phyloP scores from a whole-genome alignment of 2,113 vertebrate genomes.

The Corvus cornix region DNA sequence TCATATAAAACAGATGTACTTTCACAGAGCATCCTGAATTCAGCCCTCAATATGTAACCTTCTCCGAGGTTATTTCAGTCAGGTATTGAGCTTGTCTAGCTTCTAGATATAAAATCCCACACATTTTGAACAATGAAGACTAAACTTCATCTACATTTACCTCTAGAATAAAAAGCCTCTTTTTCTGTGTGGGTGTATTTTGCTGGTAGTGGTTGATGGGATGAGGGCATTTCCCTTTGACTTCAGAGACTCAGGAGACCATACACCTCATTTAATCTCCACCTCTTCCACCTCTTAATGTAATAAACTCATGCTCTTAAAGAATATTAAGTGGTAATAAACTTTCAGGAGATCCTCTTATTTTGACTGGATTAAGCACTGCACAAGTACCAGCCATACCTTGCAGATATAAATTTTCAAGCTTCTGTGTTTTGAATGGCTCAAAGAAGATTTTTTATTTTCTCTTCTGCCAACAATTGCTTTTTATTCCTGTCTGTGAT shows the following conservation, averaged over 20 bases:
- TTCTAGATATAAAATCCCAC: constrained; percentile 52
- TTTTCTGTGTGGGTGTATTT: constrained; percentile 17
- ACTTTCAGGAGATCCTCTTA: constrained; percentile 2
- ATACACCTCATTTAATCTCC: constrained; percentile 37
- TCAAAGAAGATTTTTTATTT: neutral
- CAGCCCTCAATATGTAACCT: constrained; percentile 65
- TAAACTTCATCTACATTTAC: constrained; percentile 53
- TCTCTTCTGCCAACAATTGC: neutral
- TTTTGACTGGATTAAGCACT: constrained; percentile 17
- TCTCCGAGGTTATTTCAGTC: constrained; percentile 74
- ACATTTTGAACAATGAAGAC: constrained; percentile 54
- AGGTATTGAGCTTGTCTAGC: constrained; percentile 69
- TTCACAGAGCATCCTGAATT: constrained; percentile 73
- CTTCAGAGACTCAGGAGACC: constrained; percentile 3
- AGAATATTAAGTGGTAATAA: constrained; percentile 27
- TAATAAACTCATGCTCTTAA: constrained; percentile 6
- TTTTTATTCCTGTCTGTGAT: neutral
- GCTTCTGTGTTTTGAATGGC: neutral
- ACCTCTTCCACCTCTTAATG: constrained; percentile 11
- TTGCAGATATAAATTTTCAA: neutral
- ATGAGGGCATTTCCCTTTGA: constrained; percentile 22
- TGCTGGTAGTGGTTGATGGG: constrained; percentile 30
- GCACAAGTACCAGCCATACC: neutral
- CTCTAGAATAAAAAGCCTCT: constrained; percentile 47
- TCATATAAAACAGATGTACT: constrained; percentile 88